Conservation (phyloP, 1,140 invertebrate species). For the Neodiprion virginianus region DNA sequence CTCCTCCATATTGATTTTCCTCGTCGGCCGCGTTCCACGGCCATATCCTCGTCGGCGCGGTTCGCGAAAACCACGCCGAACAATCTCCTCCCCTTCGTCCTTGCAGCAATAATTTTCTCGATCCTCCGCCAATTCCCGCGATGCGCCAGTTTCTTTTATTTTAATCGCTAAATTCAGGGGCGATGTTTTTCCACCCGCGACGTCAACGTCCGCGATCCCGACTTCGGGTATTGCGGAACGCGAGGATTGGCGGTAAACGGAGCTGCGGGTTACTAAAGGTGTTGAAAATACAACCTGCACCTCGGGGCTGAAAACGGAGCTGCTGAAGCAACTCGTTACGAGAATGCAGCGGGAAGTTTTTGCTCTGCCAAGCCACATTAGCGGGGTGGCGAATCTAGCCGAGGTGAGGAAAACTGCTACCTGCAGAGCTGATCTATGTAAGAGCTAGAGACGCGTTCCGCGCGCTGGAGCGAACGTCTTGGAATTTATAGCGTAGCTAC, state of each 20-base stretch:
- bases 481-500: not conserved
- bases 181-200: too few relatives aligned
- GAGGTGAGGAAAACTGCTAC: not conserved
- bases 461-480: not conserved
- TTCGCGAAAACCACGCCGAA: not conserved
- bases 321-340: too few relatives aligned
- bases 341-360: too few relatives aligned
- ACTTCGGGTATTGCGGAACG: not conserved
- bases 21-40: not conserved
- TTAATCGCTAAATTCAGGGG: not conserved
- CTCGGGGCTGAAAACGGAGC: too few relatives aligned
- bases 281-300: too few relatives aligned
- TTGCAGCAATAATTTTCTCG: not conserved
- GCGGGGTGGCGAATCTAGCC: too few relatives aligned
- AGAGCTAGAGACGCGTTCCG: not conserved
- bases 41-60: not conserved
- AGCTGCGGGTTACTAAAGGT: too few relatives aligned
- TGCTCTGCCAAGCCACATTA: too few relatives aligned
- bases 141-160: not conserved
- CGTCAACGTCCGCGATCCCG: too few relatives aligned
- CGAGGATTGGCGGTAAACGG: not conserved
- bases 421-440: not conserved
- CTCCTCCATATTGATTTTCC: slow-evolving; percentile 7
- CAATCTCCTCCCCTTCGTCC: not conserved
- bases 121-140: not conserved